These are phyloP conservation scores for Carassius gibelio DNA, from an alignment of 2,113 vertebrate species.

Conservation along the genomic window DNA sequence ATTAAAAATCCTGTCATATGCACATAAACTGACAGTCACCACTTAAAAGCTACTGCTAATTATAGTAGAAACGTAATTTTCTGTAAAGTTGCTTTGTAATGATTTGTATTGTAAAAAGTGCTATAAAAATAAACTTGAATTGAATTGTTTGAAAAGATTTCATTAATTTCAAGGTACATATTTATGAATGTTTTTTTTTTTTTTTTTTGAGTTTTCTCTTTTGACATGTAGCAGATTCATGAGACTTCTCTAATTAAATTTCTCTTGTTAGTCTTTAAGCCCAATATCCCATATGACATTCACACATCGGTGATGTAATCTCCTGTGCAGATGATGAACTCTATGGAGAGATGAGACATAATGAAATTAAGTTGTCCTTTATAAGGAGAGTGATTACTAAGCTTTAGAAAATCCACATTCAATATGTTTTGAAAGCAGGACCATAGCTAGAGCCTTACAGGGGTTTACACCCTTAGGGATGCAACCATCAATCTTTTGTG, in stretches of 20 bases:
- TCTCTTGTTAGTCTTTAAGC: background rate
- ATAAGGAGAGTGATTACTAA: conserved; percentile 18
- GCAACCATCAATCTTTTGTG: conserved; percentile 15
- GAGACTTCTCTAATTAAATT: background rate
- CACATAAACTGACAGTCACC: no score
- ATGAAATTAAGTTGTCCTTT: conserved; percentile 16
- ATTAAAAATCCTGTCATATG: no score
- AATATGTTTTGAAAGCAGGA: background rate
- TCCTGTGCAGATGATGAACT: conserved; percentile 29
- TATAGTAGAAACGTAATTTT: no score
- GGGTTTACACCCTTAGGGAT: conserved; percentile 25
- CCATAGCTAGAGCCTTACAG: conserved; percentile 1
- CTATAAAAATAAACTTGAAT: no score
- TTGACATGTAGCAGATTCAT: background rate
- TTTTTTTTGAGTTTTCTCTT: background rate
- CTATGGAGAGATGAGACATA: conserved; percentile 1
- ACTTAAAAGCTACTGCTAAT: no score
- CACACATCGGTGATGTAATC: conserved; percentile 1
- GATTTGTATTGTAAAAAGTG: no score
- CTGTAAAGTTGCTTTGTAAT: no score
- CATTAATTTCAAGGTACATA: background rate
- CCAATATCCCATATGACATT: conserved; percentile 26
- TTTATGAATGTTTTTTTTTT: background rate
- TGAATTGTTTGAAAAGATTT: no score
- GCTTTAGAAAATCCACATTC: conserved; percentile 25